Base-by-base conservation (phyloP, 2,797 vertebrate species). In the Danio kyathit region DNA sequence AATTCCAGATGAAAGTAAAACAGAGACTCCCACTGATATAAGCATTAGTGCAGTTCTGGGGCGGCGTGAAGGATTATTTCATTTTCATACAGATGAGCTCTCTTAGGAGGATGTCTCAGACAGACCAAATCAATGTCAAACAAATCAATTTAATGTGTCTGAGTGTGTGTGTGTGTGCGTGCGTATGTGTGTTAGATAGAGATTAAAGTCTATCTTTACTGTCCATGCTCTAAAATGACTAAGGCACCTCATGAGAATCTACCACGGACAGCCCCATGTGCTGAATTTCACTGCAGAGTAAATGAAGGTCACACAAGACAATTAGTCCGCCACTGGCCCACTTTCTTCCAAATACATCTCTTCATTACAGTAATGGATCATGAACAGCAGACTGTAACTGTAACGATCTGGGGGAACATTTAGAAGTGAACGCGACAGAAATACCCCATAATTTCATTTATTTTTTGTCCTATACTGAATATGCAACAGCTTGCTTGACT, bases 281-380 rank as follows among this genome's bases (percentile, higher is more conserved):
- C 84, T 83, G 85, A 86, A 88, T 85, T 85, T 61, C 60, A 82
- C 83, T 88, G 86, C 85, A 60, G 87, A 87, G 78, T 88, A 86
- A 88, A 90, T 82, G 90, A 92, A 92, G 89, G 91, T 92, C 89
- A 90, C 66, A 57, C 11, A 88, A 91, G 86, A 88, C 88, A 92
- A 91, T 93, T 91, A 90, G 81, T 86, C 84, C 73, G 86, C 88
- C 83, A 86, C 82, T 85, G 84, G 72, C 46, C 54, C 43, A 79
- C 84, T 90, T 82, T 75, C 61, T 82, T 76, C 82, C 43, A n/a
- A 65, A 83, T 82, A 86, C 81, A 82, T 88, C 82, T 79, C 80
- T 29, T 16, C 21, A 76, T 76, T 64, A 19, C 74, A 79, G 82
- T 84, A 80, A 87, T 86, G 89, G 87, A 85, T 82, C 78, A 83